Base-by-base conservation (phyloP, 1,140 invertebrate genomes). In the Bombus breviceps region DNA sequence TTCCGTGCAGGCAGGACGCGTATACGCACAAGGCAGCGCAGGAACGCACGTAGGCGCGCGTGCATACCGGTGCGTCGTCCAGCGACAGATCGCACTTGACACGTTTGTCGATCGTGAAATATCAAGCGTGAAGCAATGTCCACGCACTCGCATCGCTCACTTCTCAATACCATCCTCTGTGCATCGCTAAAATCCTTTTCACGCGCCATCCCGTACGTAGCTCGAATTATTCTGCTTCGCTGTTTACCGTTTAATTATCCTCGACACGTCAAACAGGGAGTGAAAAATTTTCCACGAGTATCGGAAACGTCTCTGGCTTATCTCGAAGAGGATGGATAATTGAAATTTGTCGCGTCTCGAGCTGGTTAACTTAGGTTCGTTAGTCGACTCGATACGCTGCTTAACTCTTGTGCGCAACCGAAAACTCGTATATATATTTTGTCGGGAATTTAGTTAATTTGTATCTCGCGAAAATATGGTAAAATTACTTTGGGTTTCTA, bases 131-230 rank as follows among this genome's bases (percentile, higher is more conserved):
- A 37, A 37, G 9, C 59, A 64, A 86, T 34, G n/a, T n/a, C 28
- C 59, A 22, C n/a, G 34, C 47, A 32, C 15, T 41, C 64, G 59
- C 32, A 37, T 62, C 57, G 57, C 57, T 28, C 57, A n/a, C 3
- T 28, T n/a, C 28, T 12, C 62, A 9, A 59, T 57, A 41, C 25
- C 3, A 53, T 37, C 37, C 64, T 66, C 25, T 25, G 47, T 39
- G n/a, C 15, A n/a, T 59, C 28, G 73, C 66, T 69, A 76, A 86
- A 88, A 86, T 88, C 87, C 84, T 57, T 77, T 81, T 83, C 87
- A 32, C 80, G 47, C 64, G 64, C 3, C n/a, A 22, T 22, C 28
- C 32, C n/a, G 66, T 86, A 72, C 81, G 76, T 88, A 87, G 37
- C 34, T 47, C 41, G 87, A 88, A 89, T 89, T 71, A 85, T 77